Conservation (phyloP, 2,888 invertebrate species). For the Zaprionus bogoriensis region DNA sequence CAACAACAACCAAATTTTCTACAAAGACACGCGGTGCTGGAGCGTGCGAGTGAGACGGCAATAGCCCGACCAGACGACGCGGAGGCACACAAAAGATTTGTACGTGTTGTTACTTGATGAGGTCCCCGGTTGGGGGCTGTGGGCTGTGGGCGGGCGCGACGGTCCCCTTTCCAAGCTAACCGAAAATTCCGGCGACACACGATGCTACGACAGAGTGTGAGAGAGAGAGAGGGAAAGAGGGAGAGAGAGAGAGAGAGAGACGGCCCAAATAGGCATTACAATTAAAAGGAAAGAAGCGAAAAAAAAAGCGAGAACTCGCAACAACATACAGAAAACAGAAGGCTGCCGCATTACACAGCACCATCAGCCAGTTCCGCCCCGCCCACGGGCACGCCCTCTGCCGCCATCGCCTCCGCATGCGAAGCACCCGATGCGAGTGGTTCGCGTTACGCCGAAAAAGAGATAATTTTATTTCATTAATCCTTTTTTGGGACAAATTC, state of each 20-base stretch:
- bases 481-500: constrained; percentile 81
- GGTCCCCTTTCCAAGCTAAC: background rate
- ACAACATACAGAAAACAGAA: constrained; percentile 42
- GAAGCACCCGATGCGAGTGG: constrained; percentile 27
- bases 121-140: constrained; percentile 26
- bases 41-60: constrained; percentile 30
- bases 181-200: constrained; percentile 36
- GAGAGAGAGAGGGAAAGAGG: background rate
- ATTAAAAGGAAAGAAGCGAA: constrained; percentile 55
- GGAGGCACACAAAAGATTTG: constrained; percentile 64
- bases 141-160: constrained; percentile 10
- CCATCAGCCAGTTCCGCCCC: background rate
- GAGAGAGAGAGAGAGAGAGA: constrained; percentile 11
- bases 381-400: background rate
- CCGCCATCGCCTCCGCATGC: background rate
- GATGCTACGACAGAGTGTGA: constrained; percentile 15
- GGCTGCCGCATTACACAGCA: constrained; percentile 39
- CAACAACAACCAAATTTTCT: constrained; percentile 50
- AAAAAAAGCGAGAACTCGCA: constrained; percentile 14
- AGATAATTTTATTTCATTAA: constrained; percentile 82
- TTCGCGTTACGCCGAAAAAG: constrained; percentile 71
- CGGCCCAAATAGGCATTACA: constrained; percentile 53
- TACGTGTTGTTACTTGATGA: constrained; percentile 72
- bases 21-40: constrained; percentile 65
- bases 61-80: constrained; percentile 32